Evolutionary conservation across 2,888 invertebrate genomes (phyloP).

Genomic region (Ceramica pisi): DNA sequence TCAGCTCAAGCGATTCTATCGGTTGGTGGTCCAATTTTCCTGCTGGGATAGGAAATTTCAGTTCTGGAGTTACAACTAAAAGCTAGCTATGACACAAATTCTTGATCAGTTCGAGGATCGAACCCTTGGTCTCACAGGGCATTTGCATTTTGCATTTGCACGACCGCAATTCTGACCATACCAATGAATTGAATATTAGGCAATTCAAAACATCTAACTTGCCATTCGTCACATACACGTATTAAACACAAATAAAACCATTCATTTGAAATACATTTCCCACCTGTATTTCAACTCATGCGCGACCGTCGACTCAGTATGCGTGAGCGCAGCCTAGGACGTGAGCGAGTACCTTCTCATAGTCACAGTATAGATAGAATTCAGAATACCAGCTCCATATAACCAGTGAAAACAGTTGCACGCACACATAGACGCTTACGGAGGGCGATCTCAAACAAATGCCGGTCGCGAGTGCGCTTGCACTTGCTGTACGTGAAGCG

Average conservation of each 20-base stretch:
- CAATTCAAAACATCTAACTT: constrained; percentile 19
- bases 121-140: background rate
- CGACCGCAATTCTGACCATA: background rate
- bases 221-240: constrained; percentile 36
- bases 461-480: background rate
- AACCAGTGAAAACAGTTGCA: no score
- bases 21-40: background rate
- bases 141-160: background rate
- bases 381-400: background rate
- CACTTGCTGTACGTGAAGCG: background rate
- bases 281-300: constrained; percentile 52
- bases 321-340: constrained; percentile 54
- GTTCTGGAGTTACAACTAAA: no score
- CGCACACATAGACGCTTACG: background rate
- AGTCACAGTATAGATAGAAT: background rate
- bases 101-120: background rate
- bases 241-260: constrained; percentile 56
- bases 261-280: constrained; percentile 48
- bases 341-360: constrained; percentile 34
- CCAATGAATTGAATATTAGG: background rate
- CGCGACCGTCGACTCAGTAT: constrained; percentile 54
- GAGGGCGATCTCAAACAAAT: background rate
- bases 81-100: background rate
- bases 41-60: background rate
- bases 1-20: no score